Evolutionary conservation across 2,797 vertebrate species (phyloP).

Genomic region (Sebastes cheni): DNA sequence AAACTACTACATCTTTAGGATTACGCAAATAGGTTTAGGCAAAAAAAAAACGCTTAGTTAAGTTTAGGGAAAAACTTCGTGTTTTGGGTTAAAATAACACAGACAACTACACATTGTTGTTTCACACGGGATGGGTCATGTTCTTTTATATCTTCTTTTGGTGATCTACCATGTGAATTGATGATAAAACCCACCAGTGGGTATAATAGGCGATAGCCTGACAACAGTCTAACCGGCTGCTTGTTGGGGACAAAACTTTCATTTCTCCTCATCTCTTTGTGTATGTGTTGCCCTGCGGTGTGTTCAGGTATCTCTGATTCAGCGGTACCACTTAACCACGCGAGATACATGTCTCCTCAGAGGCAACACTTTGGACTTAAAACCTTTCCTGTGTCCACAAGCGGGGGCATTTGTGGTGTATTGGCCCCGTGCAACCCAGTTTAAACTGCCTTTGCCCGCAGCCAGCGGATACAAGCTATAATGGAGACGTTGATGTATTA

Average conservation of each 20-base stretch:
- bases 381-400: conserved; percentile 81
- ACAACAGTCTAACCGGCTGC: no score
- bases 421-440: conserved; percentile 71
- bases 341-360: conserved; percentile 64
- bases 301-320: conserved; percentile 44
- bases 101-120: no score
- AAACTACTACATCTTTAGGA: no score
- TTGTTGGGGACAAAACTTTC: conserved; percentile 39
- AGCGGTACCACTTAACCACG: conserved; percentile 43
- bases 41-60: no score
- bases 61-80: no score
- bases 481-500: conserved; percentile 91
- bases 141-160: no score
- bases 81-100: no score
- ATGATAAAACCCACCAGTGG: no score
- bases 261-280: conserved; percentile 9
- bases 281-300: conserved; percentile 46
- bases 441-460: conserved; percentile 78
- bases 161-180: no score
- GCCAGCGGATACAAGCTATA: conserved; percentile 84
- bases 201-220: no score
- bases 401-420: conserved; percentile 55
- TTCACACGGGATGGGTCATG: no score
- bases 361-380: conserved; percentile 79
- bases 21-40: no score